Base-by-base conservation (phyloP, 1,140 invertebrate genomes). In the Aphidius ervi region DNA sequence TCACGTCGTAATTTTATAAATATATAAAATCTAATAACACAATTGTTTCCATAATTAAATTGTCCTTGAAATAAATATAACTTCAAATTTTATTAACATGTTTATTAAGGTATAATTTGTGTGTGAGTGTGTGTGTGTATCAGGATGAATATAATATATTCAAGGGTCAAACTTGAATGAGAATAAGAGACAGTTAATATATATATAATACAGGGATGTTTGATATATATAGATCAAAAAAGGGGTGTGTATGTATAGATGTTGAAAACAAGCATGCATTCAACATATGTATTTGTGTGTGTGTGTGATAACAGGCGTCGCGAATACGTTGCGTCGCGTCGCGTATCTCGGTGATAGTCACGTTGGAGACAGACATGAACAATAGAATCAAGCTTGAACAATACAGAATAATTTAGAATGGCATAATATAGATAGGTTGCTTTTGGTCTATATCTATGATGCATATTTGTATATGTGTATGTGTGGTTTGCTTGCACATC, bases 361-460 rank as follows among this genome's bases (percentile, higher is more conserved):
- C 75, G 74, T 70, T 75, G 74, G 73, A 76, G 75, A 77, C 75
- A 78, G 75, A 77, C 70, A 69, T 73, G 73, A 72, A 77, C 76
- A 78, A 78, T 78, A 73, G 76, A 74, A 77, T 74, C 66, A 71
- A 71, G 47, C 58, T 74, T 73, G 74, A 72, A 78, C 76, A 78
- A 78, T 78, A 70, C 71, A 40, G 71, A 78, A 77, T 78, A 72
- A 74, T 74, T 74, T 72, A 72, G 75, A 78, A 75, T 77, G 71
- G 66, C 72, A 77, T 71, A 77, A 78, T 77, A 77, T 77, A 68
- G 68, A 68, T 70, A 68, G 49, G 20, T 20, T 52, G 49, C 23
- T 37, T 20, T n/a, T 52, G 49, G 49, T 37, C 39, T 31, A 8
- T 52, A 8, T 52, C 71, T 76, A 68, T 72, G 70, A 71, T 70